Conservation (phyloP, 1,140 invertebrate species). For the Rhopalosiphum padi region DNA sequence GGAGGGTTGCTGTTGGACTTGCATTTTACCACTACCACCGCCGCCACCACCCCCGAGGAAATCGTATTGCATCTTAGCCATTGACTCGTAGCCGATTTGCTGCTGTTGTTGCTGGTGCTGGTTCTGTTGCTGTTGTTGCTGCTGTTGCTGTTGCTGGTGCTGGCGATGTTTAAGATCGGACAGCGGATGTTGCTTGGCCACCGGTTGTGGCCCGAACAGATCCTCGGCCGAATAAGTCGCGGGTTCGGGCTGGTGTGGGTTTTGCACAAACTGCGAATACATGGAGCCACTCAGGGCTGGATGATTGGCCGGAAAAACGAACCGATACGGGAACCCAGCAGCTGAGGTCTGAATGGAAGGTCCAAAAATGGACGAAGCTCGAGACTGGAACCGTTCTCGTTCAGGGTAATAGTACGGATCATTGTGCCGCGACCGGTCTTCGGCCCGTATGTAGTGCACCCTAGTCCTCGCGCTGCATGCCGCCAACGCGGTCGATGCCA, state of each 20-base stretch:
- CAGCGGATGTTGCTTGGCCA: background rate
- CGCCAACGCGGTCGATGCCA: constrained; percentile 5
- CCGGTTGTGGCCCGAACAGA: background rate
- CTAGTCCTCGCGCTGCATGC: background rate
- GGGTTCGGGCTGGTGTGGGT: background rate
- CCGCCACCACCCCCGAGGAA: background rate
- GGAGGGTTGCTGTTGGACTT: background rate
- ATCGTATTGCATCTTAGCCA: background rate
- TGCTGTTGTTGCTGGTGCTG: constrained; percentile 1
- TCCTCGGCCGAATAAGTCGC: background rate
- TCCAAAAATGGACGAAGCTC: constrained; percentile 10
- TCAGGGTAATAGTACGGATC: background rate
- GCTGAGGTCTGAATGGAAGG: background rate
- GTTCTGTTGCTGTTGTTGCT: background rate
- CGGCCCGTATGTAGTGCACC: background rate
- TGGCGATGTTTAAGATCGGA: background rate
- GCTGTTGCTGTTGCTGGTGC: background rate
- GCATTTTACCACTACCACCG: background rate
- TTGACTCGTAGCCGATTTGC: background rate
- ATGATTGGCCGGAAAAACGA: constrained; percentile 50
- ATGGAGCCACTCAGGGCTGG: background rate
- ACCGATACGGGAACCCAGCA: constrained; percentile 24
- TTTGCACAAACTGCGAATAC: background rate
- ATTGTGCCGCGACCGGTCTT: background rate
- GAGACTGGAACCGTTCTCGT: background rate